Evolutionary conservation across 2,797 vertebrate species (phyloP).

Genomic region (Sciurus vulgaris): DNA sequence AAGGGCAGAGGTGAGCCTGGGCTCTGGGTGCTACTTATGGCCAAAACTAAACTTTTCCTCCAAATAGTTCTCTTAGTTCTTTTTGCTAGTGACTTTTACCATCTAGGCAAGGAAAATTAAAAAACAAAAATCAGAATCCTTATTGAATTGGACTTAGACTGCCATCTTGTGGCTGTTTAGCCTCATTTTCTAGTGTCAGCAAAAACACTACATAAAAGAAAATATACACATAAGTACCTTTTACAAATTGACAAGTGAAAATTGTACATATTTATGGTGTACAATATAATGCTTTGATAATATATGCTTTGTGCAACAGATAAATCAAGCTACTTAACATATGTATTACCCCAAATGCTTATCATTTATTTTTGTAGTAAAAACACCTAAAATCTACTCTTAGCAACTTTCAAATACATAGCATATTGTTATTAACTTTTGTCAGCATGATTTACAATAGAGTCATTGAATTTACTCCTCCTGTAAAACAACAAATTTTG

Average conservation of each 20-base stretch:
- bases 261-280: too few relatives aligned
- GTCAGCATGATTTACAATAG: background rate
- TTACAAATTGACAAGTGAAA: background rate
- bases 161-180: slow-evolving; percentile 80
- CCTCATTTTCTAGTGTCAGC: background rate
- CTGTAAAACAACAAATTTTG: background rate
- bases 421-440: background rate
- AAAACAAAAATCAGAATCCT: background rate
- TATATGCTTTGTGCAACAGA: background rate
- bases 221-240: background rate
- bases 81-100: background rate
- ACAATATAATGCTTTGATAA: background rate
- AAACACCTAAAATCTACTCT: background rate
- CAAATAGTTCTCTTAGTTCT: background rate
- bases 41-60: background rate
- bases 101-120: background rate
- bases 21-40: background rate
- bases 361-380: background rate
- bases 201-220: background rate
- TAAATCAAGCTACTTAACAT: background rate
- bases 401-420: background rate
- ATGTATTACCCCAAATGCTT: background rate
- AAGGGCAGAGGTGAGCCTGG: background rate
- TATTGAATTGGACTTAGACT: slow-evolving; percentile 55
- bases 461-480: background rate